Conservation (phyloP, 2,888 invertebrate species). For the Cataglyphis albicans region DNA sequence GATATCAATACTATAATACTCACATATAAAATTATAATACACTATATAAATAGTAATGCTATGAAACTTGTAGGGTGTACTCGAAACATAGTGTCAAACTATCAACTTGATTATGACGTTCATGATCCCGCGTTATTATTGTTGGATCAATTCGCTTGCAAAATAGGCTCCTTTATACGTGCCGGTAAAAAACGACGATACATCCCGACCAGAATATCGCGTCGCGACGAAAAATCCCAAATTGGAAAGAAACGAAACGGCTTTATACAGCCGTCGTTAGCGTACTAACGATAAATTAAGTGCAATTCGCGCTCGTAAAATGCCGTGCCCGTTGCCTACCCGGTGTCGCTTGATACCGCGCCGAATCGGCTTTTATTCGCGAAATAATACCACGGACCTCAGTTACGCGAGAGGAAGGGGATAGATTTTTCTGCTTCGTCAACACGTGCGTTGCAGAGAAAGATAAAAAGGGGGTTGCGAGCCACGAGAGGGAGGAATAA, state of each 20-base stretch:
- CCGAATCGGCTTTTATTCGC: constrained; percentile 44
- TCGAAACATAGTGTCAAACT: neutral
- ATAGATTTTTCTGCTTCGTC: constrained; percentile 55
- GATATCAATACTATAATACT: too few species aligned
- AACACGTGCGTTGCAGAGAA: constrained; percentile 45
- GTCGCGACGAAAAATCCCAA: constrained; percentile 20
- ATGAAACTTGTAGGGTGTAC: neutral
- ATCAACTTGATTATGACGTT: neutral
- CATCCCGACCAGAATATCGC: neutral
- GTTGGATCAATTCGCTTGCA: neutral
- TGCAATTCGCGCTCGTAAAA: constrained; percentile 47
- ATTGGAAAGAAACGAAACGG: constrained; percentile 29
- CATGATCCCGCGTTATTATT: neutral
- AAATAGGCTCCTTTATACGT: neutral
- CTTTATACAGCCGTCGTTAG: constrained; percentile 40
- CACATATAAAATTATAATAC: too few species aligned
- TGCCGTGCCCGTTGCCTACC: constrained; percentile 21
- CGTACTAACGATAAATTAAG: constrained; percentile 49
- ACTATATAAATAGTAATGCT: too few species aligned
- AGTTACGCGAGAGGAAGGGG: neutral
- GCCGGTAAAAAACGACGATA: neutral
- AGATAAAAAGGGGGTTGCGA: constrained; percentile 38
- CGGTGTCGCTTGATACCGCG: constrained; percentile 38
- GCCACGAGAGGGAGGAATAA: constrained; percentile 57
- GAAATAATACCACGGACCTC: constrained; percentile 37